These are phyloP conservation scores for Nephrotoma appendiculata DNA, from an alignment of 2,888 invertebrate species.

Conservation along the genomic window DNA sequence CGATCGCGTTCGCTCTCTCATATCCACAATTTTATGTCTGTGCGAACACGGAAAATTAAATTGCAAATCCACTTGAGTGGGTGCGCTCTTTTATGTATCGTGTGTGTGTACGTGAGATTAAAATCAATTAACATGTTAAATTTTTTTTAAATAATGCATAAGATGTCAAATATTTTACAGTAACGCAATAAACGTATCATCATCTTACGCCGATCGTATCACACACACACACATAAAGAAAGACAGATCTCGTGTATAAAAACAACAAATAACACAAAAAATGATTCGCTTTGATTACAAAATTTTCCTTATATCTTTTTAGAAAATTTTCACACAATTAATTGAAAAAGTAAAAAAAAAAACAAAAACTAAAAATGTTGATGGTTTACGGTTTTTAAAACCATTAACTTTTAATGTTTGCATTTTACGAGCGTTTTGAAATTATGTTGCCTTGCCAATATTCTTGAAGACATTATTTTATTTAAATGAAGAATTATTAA, in stretches of 20 bases:
- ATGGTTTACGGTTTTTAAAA: background rate
- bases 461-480: background rate
- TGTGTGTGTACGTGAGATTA: background rate
- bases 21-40: background rate
- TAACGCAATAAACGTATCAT: background rate
- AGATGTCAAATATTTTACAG: background rate
- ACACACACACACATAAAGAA: background rate
- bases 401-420: background rate
- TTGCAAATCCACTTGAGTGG: background rate
- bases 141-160: background rate
- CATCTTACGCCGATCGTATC: background rate
- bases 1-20: background rate
- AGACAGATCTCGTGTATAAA: background rate
- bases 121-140: background rate
- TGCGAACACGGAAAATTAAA: background rate
- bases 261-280: background rate
- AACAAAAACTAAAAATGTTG: background rate
- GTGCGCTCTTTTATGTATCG: background rate
- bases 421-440: background rate
- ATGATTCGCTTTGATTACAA: background rate
- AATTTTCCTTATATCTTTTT: background rate
- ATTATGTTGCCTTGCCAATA: background rate
- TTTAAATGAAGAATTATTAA: background rate
- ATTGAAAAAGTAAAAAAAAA: background rate
- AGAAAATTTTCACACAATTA: background rate